Base-by-base conservation (phyloP, 2,113 vertebrate genomes). In the Istiophorus platypterus region DNA sequence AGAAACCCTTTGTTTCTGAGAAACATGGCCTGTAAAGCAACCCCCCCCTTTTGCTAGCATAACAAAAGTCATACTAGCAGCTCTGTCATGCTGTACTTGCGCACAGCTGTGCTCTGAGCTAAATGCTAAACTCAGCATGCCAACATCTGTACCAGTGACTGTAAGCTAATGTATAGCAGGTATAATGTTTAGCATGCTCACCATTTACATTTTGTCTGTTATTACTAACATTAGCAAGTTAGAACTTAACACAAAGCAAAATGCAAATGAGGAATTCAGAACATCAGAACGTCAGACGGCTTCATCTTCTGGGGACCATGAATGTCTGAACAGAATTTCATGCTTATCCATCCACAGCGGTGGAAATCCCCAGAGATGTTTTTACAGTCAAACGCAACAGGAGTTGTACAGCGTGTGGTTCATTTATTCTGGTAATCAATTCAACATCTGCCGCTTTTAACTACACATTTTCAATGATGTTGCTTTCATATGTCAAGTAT, bases 1-100 rank as follows among this genome's bases (percentile, higher is more conserved):
- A 79, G n/a, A 81, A 91, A 62, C 78, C 72, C 70, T 88, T 87
- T 85, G 78, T 81, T 85, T 72, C 58, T 56, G 62, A 59, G 70
- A 80, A 42, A 24, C 45, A 61, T 17, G 10, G 65, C 75, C 59
- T 76, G 70, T 58, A 78, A 74, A 76, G 47, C 74, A 62, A 31
- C 9, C 14, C 69, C 65, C 39, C 9, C 14, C 34, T 72, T n/a
- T 68, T 80, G 31, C 57, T 59, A n/a, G 14, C 7, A 34, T 15
- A 51, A 18, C 45, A 15, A 14, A 12, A 66, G 13, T 18, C 9
- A 45, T 5, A 29, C 31, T 57, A 11, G 34, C 9, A 61, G 39
- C 58, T 69, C 22, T 65, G 7, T 62, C 26, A 51, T 14, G 69
- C 18, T 18, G 17, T 47, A 47, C 17, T 47, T 18, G 5, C 13